Evolutionary conservation across 2,888 invertebrate species (phyloP), one percentile per base, ranked within the genome.

Genomic region (Drosophila kanekoi): DNA sequence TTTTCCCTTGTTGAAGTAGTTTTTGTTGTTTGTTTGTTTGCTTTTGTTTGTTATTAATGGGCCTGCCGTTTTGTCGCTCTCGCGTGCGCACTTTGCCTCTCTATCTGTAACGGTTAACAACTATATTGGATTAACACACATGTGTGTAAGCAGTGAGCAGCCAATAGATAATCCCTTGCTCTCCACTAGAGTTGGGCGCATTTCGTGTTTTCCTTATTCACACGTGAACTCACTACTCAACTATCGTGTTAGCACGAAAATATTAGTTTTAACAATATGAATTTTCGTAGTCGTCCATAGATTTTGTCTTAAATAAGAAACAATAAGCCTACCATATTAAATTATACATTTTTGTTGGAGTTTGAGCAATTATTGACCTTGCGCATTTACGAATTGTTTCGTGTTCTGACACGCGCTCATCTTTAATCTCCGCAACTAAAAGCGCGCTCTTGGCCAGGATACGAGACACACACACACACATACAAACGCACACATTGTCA

Each of bases 111-210:
- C 72, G 60, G 79, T 71, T 83, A 69, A 72, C 74, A 77, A 77
- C 74, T 80, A 72, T 75, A 81, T 83, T 82, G 82, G 83, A 77
- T 85, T 85, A 85, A 69, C 72, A 70, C 57, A 67, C 59, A 74
- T 63, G 18, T 18, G 48, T 53, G 73, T 66, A 54, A 73, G 70
- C 65, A 56, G 47, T 62, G 62, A 48, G 32, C 38, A 54, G 43
- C 18, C 40, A 35, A 75, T 61, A 68, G 75, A 72, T 72, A 44
- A 28, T 20, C 28, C 28, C 28, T 28, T 62, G 60, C 41, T 44
- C 57, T 57, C 32, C 20, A 53, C 18, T 61, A 18, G 47, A 35
- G 61, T 28, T 58, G 61, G 16, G 40, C 10, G 18, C 47, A 58
- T 33, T n/a, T 53, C 40, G 32, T 40, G 37, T 37, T 33, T 47